Conservation (phyloP, 2,797 vertebrate genomes). For the Hypotaenidia philippensis region DNA sequence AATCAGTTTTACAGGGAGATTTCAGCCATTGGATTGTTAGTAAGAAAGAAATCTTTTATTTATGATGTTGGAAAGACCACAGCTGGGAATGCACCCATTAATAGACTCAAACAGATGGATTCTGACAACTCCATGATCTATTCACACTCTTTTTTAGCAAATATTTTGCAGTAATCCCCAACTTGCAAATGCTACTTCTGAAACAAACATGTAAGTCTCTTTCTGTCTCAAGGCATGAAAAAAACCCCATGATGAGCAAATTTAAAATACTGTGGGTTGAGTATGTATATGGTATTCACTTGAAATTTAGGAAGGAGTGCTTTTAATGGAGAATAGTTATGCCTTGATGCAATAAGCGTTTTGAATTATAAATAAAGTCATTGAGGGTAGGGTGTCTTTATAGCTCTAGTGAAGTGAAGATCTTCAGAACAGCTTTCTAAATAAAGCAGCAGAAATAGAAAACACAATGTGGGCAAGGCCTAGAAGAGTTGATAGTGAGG, state of each 20-base stretch:
- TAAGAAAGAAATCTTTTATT: conserved; percentile 54
- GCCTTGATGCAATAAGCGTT: background rate
- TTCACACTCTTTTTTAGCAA: conserved; percentile 66
- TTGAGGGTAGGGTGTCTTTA: background rate
- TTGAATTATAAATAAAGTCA: conserved; percentile 34
- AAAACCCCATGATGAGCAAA: background rate
- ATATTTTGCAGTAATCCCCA: conserved; percentile 70
- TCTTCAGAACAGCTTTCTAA: background rate
- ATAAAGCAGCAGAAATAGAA: background rate
- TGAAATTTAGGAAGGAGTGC: background rate
- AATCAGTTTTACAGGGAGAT: conserved; percentile 61
- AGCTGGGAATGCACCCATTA: conserved; percentile 63
- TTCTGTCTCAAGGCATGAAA: background rate
- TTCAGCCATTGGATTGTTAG: background rate
- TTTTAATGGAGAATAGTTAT: background rate
- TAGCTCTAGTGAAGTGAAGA: conserved; percentile 20
- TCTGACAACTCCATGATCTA: conserved; percentile 61
- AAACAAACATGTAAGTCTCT: conserved; percentile 68
- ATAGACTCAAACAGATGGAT: conserved; percentile 73
- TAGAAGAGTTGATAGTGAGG: background rate
- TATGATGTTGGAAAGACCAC: conserved; percentile 38
- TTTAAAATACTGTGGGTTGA: background rate
- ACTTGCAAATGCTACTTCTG: conserved; percentile 58
- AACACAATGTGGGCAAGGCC: background rate
- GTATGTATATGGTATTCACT: background rate